These are phyloP conservation scores for chimpanzee (Pan troglodytes) DNA, from an alignment of 2,113 vertebrate genomes.

Conservation along the genomic window DNA sequence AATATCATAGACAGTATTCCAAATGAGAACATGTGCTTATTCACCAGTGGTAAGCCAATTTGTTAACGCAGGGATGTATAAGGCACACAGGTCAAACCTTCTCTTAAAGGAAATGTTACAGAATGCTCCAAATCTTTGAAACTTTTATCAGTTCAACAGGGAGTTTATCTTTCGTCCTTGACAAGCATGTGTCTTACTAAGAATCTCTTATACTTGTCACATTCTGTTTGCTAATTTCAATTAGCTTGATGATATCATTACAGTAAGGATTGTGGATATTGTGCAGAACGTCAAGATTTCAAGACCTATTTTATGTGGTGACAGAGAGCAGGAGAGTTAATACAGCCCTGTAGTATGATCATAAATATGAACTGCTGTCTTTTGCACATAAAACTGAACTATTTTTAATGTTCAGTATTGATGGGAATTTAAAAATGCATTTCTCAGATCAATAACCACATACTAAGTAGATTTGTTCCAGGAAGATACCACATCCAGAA, in stretches of 20 bases:
- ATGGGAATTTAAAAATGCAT: not conserved
- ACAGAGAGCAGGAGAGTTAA: not conserved
- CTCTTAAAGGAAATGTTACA: not conserved
- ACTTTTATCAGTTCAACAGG: not conserved
- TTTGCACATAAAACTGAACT: not conserved
- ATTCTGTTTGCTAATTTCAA: not conserved
- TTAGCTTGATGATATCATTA: not conserved
- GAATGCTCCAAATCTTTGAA: not conserved
- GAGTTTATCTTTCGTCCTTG: not conserved
- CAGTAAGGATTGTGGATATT: not conserved
- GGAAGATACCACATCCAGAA: not conserved
- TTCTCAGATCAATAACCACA: not conserved
- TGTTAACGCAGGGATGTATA: not conserved
- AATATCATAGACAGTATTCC: not conserved
- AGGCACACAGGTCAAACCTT: not conserved
- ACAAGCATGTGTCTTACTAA: not conserved
- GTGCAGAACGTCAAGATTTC: not conserved
- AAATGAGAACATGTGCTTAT: rapidly evolving
- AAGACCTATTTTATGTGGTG: not conserved
- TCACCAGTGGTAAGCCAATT: not conserved
- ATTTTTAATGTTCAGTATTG: not conserved
- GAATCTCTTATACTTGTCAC: not conserved
- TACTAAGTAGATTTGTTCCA: not conserved
- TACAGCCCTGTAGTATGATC: not conserved
- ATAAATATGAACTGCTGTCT: not conserved